Conservation (phyloP, 1,140 invertebrate genomes). For the Trinorchestia longiramus region DNA sequence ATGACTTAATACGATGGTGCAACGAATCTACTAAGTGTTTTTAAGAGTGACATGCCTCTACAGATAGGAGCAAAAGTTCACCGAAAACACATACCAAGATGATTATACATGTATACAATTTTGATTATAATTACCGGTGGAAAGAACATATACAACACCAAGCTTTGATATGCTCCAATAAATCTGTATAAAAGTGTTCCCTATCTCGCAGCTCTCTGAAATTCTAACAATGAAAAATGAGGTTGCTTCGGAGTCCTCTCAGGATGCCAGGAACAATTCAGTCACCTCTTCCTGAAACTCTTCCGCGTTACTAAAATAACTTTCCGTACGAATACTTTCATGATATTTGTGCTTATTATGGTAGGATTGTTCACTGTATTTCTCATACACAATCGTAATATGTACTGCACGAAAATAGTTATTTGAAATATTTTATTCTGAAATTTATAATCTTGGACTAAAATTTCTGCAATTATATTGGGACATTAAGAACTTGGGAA, state of each 20-base stretch:
- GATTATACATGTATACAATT: not conserved
- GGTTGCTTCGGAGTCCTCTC: not conserved
- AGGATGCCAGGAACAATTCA: not conserved
- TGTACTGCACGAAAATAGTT: not conserved
- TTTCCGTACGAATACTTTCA: not conserved
- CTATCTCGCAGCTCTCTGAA: not conserved
- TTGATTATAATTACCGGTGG: not conserved
- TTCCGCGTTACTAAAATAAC: not conserved
- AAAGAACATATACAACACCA: not conserved
- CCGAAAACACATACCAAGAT: not conserved
- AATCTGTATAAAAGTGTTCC: not conserved
- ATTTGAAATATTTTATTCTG: not conserved
- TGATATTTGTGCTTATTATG: not conserved
- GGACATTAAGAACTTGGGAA: no score
- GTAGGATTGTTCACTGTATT: not conserved
- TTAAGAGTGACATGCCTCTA: not conserved
- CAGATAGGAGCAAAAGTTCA: not conserved
- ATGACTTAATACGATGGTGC: not conserved
- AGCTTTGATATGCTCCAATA: not conserved
- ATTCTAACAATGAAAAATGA: not conserved
- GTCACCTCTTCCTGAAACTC: not conserved
- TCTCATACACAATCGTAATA: no score
- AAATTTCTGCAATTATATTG: not conserved
- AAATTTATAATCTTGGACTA: not conserved
- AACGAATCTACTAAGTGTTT: not conserved